Conservation (phyloP, 2,113 vertebrate species). For the Panthera tigris region DNA sequence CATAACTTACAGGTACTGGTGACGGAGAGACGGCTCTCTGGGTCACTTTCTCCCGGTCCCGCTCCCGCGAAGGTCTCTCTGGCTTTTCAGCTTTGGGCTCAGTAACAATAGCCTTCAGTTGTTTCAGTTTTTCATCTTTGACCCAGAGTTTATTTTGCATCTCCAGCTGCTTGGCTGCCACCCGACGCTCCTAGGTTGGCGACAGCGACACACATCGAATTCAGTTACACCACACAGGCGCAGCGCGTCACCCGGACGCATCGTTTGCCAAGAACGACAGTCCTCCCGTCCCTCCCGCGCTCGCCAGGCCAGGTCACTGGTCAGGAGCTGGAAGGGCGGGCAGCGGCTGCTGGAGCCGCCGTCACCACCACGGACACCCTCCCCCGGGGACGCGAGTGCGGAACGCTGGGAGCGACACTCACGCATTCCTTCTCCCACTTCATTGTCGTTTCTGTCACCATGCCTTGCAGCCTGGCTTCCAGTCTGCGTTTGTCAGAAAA, state of each 20-base stretch:
- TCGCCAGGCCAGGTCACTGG: fast-evolving
- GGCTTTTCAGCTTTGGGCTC: constrained; percentile 89
- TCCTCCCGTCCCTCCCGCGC: neutral
- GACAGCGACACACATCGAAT: neutral
- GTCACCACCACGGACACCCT: neutral
- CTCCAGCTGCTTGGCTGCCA: constrained; percentile 96
- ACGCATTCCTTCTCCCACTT: constrained; percentile 99
- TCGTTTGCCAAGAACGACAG: neutral
- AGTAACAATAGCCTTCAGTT: constrained; percentile 96
- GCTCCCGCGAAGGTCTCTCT: constrained; percentile 89
- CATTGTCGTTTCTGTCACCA: constrained; percentile 90
- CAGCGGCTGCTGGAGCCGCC: neutral
- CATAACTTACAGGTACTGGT: constrained; percentile 86
- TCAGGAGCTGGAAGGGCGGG: neutral
- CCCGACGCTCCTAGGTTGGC: constrained; percentile 90
- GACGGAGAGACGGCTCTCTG: constrained; percentile 91
- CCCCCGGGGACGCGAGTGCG: neutral
- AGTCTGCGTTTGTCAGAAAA: constrained; percentile 91
- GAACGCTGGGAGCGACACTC: constrained; percentile 78
- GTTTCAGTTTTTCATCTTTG: constrained; percentile 98
- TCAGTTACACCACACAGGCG: neutral
- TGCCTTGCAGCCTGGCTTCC: constrained; percentile 93
- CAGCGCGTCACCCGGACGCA: neutral
- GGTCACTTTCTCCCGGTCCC: constrained; percentile 84
- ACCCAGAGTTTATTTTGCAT: constrained; percentile 99